A percentile compares a stretch with the other conserved stretches of the same genome.
phyloP scores from a whole-genome alignment of 1,140 invertebrate species.

The Drosophila arawakana region DNA sequence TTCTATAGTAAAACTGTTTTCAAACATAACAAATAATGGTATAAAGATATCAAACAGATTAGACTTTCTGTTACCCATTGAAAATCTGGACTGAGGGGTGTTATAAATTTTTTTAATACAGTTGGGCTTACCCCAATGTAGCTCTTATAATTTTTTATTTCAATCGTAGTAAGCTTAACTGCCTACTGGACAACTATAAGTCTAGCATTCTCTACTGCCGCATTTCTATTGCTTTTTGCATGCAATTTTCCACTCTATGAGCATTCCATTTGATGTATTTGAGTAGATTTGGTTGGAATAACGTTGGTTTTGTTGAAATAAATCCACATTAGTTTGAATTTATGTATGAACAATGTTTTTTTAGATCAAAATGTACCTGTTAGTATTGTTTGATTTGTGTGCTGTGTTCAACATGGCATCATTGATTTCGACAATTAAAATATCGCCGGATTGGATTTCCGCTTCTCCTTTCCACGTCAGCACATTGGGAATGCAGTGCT shows the following conservation, averaged over 20 bases:
- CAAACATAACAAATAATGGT: too few relatives aligned
- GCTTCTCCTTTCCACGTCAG: constrained; percentile 87
- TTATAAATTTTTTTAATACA: too few relatives aligned
- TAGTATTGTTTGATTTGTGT: constrained; percentile 76
- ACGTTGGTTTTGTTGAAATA: too few relatives aligned
- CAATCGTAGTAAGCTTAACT: too few relatives aligned
- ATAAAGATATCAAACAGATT: too few relatives aligned
- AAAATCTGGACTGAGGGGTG: too few relatives aligned
- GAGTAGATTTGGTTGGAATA: neutral
- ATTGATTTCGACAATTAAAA: constrained; percentile 89
- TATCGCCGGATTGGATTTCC: constrained; percentile 89
- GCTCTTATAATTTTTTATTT: too few relatives aligned
- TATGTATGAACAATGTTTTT: neutral
- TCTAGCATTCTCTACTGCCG: neutral
- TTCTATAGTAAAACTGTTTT: too few relatives aligned
- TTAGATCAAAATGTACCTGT: constrained; percentile 64
- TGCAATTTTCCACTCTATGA: neutral
- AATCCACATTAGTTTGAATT: too few relatives aligned
- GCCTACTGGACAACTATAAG: neutral
- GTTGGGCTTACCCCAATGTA: too few relatives aligned
- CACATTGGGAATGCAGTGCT: constrained; percentile 85
- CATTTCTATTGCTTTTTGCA: neutral
- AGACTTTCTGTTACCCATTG: too few relatives aligned
- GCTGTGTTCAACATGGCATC: constrained; percentile 85
- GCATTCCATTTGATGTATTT: constrained; percentile 2